These are phyloP conservation scores for Entomyzon cyanotis DNA, from an alignment of 2,113 vertebrate genomes.

Conservation along the genomic window DNA sequence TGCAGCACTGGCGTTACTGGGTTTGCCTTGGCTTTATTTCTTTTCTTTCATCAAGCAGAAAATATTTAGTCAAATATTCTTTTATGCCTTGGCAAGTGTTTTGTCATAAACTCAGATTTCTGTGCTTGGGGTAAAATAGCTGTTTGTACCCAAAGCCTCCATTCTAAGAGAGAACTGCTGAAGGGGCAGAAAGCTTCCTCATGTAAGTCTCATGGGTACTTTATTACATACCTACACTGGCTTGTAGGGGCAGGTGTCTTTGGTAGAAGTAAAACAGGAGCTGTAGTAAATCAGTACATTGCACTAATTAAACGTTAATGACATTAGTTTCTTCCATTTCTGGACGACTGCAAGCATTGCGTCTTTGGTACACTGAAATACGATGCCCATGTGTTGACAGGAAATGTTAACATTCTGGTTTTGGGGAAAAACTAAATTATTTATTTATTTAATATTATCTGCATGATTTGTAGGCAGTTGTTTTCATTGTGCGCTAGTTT, in stretches of 20 bases:
- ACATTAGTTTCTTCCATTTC: neutral
- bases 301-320: neutral
- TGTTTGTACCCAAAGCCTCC: neutral
- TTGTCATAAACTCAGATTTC: neutral
- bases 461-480: neutral
- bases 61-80: slow-evolving; percentile 26
- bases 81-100: neutral
- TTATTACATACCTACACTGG: neutral
- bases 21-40: slow-evolving; percentile 11
- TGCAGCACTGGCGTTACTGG: neutral
- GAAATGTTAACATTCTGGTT: neutral
- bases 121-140: neutral
- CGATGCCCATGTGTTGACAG: neutral
- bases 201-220: neutral
- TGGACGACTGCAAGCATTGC: neutral
- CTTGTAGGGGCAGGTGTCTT: neutral
- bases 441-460: neutral
- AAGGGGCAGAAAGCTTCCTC: neutral
- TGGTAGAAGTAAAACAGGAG: neutral
- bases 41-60: slow-evolving; percentile 28
- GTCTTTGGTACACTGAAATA: neutral
- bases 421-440: neutral
- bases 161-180: neutral
- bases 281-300: neutral
- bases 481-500: neutral